Base-by-base conservation (phyloP, 2,113 vertebrate genomes). In the Atractosteus spatula region DNA sequence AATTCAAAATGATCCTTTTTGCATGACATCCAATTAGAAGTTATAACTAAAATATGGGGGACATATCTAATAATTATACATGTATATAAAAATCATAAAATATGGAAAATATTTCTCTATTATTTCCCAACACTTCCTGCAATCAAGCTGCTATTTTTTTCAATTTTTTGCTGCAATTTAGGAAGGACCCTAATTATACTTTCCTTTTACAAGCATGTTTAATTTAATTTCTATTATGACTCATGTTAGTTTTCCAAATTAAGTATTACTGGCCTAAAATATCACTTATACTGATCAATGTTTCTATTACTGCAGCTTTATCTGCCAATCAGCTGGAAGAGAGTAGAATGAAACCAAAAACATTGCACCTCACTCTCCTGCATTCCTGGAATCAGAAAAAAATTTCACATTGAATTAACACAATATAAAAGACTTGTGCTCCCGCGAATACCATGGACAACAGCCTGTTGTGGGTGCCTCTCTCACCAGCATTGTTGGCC, bases 371-470 rank as follows among this genome's bases (percentile, higher is more conserved):
- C 12, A 13, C 14, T 62, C 54, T 47, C 56, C 55, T 44, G 70
- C 45, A 47, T 29, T 56, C 54, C 56, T 61, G 16, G n/a, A 14
- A 14, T 12, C 56, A 45, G 29, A 69, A 41, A 44, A 62, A 2
- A 16, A 16, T 83, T 81, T 87, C 74, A 86, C 79, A 84, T 70
- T 85, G 84, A 87, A 89, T 70, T 88, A 91, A 93, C 85, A 91
- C 89, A 93, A 89, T 29, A 90, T 68, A 2, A 62, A n/a, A 3
- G 6, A 14, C 11, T 11, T 12, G 55, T 29, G 51, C 69, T 17
- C 13, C n/a, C 10, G 8, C 8, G 16, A 56, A 29, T 41, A 3
- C n/a, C 8, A 55, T 55, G 3, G 61, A 43, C 17, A 29, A 45
- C 12, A 55, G 41, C 14, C 54, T 67, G 66, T 13, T 12, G 8